These are phyloP conservation scores for Neoseiulus cucumeris DNA, from an alignment of 1,140 invertebrate genomes.

Conservation along the genomic window DNA sequence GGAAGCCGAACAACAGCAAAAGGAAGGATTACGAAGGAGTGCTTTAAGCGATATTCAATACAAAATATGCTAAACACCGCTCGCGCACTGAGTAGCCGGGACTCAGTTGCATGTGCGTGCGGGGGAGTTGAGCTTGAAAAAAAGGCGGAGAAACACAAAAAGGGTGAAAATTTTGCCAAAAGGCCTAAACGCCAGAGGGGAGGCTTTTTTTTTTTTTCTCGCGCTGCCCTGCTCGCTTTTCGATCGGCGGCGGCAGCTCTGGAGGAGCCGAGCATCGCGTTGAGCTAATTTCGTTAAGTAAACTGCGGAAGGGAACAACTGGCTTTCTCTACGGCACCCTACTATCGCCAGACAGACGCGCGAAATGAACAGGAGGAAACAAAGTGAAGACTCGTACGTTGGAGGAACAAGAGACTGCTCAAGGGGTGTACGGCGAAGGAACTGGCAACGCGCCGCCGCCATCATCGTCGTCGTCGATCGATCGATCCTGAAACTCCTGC, in stretches of 20 bases:
- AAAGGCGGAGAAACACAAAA: not conserved
- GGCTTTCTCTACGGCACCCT: too few species aligned
- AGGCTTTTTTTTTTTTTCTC: not conserved
- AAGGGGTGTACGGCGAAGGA: too few species aligned
- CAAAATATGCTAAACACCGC: slow-evolving; percentile 10
- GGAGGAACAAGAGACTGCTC: too few species aligned
- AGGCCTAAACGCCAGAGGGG: not conserved
- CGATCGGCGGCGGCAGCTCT: not conserved
- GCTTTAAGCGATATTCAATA: slow-evolving; percentile 12
- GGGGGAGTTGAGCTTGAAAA: too few species aligned
- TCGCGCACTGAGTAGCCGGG: too few species aligned
- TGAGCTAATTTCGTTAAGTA: slow-evolving; percentile 10
- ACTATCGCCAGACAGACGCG: too few species aligned
- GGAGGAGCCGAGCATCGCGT: not conserved
- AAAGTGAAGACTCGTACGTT: too few species aligned
- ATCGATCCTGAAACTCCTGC: too few species aligned
- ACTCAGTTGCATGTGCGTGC: too few species aligned
- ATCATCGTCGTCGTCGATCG: too few species aligned
- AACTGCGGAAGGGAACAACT: not conserved
- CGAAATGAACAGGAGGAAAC: too few species aligned
- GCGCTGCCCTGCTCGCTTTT: not conserved
- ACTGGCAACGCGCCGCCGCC: too few species aligned
- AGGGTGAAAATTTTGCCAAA: slow-evolving; percentile 5
- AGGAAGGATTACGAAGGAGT: slow-evolving; percentile 8
- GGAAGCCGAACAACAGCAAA: not conserved